These are phyloP conservation scores for Parazoanthus atlanticus DNA, from an alignment of 92 coral and sea anemone species.

Conservation along the genomic window DNA sequence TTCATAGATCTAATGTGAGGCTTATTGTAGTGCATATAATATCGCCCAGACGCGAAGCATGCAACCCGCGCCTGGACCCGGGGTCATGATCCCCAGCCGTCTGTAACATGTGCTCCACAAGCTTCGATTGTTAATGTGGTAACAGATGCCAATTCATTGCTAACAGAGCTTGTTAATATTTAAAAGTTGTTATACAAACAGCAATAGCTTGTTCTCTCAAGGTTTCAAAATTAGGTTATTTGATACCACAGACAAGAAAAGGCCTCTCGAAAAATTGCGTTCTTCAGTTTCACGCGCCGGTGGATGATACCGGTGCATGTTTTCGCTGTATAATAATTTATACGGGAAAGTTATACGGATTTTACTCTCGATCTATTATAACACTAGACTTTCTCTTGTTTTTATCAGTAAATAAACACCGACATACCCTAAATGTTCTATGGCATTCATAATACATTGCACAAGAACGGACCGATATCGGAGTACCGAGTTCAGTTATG, in stretches of 20 bases:
- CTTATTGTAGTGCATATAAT: constrained; percentile 3
- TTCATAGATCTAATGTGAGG: constrained; percentile 34
- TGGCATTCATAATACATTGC: no score
- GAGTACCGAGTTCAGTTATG: no score
- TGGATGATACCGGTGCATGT: no score
- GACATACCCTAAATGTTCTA: no score
- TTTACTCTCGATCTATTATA: no score
- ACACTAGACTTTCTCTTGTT: no score
- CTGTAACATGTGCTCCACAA: constrained; percentile 40
- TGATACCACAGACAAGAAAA: constrained; percentile 30
- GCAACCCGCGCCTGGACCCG: neutral
- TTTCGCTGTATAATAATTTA: no score
- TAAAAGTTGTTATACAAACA: constrained; percentile 15
- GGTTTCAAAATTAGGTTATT: neutral
- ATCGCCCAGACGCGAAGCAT: constrained; percentile 17
- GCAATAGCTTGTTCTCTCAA: constrained; percentile 26
- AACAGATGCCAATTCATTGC: constrained; percentile 7
- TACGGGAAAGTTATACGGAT: no score
- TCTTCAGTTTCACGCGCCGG: no score
- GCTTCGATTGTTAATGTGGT: constrained; percentile 23
- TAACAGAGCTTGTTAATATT: constrained; percentile 43
- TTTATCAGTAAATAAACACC: no score
- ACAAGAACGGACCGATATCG: no score
- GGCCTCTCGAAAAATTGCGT: no score
- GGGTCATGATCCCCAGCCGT: constrained; percentile 9